Evolutionary conservation across 1,140 invertebrate species (phyloP), one percentile per base, ranked within the genome.

Genomic region (Anastrepha ludens): DNA sequence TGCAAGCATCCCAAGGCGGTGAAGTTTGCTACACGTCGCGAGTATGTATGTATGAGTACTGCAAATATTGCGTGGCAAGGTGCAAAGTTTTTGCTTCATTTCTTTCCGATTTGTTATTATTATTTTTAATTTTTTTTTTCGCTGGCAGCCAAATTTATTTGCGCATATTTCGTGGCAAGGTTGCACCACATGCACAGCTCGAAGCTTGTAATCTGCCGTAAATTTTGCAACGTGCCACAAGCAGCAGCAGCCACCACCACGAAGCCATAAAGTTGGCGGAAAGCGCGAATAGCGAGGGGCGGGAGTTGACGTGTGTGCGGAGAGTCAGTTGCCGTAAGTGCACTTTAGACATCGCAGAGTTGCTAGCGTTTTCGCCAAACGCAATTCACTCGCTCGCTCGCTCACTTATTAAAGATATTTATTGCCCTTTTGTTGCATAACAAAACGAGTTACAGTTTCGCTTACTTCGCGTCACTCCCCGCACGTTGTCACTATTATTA

Each of bases 121-220:
- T 81, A 8, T 29, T 55, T 81, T n/a, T 78, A 29, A 2, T 20
- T 81, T 20, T 81, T 50, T 6, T 11, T 8, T 55, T 6, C 11
- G 50, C 11, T 55, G 6, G 8, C 47, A 55, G 47, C 8, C 47
- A 81, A 58, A 81, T 81, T 81, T 81, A 81, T 81, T 81, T 50
- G 74, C n/a, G 44, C 44, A 81, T 81, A 20, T 55, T 81, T 81
- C n/a, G 74, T 81, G n/a, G 47, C 74, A 81, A 81, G 74, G 74
- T 81, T 81, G 74, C 44, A 81, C 50, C 74, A 81, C 41, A 81
- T 55, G 74, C 44, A 55, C 20, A 17, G 67, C 74, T 81, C 47
- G 47, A 81, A 81, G 74, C 74, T 20, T 20, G 74, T 81, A 81
- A 81, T 81, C 74, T 81, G 74, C 74, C 74, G 74, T 81, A 81